These are phyloP conservation scores for Amniataba percoides DNA, from an alignment of 2,797 vertebrate species.

Conservation along the genomic window DNA sequence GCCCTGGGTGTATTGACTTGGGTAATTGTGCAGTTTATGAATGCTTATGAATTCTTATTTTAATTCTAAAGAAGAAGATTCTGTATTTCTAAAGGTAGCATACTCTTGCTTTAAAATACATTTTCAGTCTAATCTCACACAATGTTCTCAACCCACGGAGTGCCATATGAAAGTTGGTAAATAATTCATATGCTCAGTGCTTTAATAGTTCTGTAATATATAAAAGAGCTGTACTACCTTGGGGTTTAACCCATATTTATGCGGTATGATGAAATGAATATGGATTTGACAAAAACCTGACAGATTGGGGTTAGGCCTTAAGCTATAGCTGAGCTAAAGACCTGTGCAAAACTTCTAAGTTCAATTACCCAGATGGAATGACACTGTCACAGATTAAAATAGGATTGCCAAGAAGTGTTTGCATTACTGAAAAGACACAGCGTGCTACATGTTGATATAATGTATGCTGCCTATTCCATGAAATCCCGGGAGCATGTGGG, in stretches of 20 bases:
- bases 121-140: slow-evolving; percentile 23
- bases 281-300: slow-evolving; percentile 61
- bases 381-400: slow-evolving; percentile 51
- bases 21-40: neutral
- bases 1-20: neutral
- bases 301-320: slow-evolving; percentile 68
- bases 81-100: neutral
- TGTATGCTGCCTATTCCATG: slow-evolving; percentile 28
- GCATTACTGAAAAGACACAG: slow-evolving; percentile 20
- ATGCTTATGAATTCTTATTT: neutral
- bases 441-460: slow-evolving; percentile 47
- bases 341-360: slow-evolving; percentile 34
- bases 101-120: slow-evolving; percentile 2
- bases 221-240: slow-evolving; percentile 45
- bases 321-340: slow-evolving; percentile 46
- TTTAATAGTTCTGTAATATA: slow-evolving; percentile 57
- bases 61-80: slow-evolving; percentile 1
- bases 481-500: slow-evolving; percentile 52
- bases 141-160: slow-evolving; percentile 20
- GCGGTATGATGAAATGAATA: slow-evolving; percentile 47
- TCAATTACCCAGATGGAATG: slow-evolving; percentile 42
- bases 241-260: slow-evolving; percentile 46
- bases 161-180: slow-evolving; percentile 36
- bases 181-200: slow-evolving; percentile 59
- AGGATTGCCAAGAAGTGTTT: slow-evolving; percentile 53